A percentile compares a stretch with the other conserved stretches of the same genome.
These are phyloP conservation scores for Prorops nasuta DNA, from an alignment of 1,140 invertebrate species.

Conservation along the genomic window DNA sequence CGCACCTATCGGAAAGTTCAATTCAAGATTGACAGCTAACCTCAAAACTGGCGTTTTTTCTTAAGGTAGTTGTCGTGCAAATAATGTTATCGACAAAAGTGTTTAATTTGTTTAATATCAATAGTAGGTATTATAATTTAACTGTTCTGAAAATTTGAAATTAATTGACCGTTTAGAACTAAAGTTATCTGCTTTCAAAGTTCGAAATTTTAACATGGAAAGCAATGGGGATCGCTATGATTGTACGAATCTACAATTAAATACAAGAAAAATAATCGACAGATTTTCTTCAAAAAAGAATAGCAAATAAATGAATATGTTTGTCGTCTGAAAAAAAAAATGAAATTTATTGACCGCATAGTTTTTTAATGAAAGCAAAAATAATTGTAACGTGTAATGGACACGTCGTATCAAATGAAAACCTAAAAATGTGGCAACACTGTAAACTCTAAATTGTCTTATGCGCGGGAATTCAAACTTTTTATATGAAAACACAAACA, in stretches of 20 bases:
- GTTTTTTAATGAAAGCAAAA: neutral
- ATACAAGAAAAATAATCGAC: neutral
- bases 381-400: neutral
- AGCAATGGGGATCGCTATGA: conserved; percentile 8
- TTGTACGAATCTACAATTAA: neutral
- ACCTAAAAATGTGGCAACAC: neutral
- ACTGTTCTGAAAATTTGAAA: neutral
- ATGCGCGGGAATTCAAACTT: neutral
- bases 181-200: neutral
- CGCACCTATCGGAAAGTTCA: too few species aligned
- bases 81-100: conserved; percentile 58
- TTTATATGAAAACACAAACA: neutral
- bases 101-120: conserved; percentile 21
- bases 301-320: neutral
- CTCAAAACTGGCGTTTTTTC: too few species aligned
- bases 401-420: neutral
- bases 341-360: neutral
- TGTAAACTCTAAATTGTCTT: too few species aligned
- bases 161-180: conserved; percentile 2
- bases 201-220: neutral
- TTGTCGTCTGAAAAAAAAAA: conserved; percentile 2
- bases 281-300: conserved; percentile 1
- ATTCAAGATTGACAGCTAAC: too few species aligned
- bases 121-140: conserved; percentile 1
- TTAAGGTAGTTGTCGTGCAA: conserved; percentile 55